Conservation (phyloP, 1,140 invertebrate genomes). For the Leptoteleia sp. region DNA sequence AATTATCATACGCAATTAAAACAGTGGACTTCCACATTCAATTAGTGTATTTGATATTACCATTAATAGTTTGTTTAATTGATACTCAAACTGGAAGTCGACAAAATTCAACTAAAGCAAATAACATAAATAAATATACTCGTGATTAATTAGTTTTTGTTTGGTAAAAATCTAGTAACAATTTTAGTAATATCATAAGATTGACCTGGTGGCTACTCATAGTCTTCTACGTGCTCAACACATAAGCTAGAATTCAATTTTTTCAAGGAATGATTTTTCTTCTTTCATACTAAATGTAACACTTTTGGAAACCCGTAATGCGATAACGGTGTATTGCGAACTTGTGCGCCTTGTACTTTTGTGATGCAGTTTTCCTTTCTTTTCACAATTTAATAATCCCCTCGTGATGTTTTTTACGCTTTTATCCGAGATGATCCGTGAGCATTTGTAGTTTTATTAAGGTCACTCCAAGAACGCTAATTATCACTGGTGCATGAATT, state of each 20-base stretch:
- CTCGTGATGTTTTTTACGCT: slow-evolving; percentile 14
- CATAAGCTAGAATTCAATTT: slow-evolving; percentile 58
- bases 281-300: slow-evolving; percentile 59
- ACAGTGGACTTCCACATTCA: slow-evolving; percentile 4
- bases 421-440: slow-evolving; percentile 28
- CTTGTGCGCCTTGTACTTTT: slow-evolving; percentile 67
- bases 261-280: slow-evolving; percentile 45
- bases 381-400: slow-evolving; percentile 15
- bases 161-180: slow-evolving; percentile 55
- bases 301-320: slow-evolving; percentile 59
- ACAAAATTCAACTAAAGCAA: slow-evolving; percentile 10
- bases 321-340: slow-evolving; percentile 60
- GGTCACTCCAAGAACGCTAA: slow-evolving; percentile 57
- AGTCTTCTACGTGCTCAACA: slow-evolving; percentile 58
- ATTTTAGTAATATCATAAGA: slow-evolving; percentile 37
- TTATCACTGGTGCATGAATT: slow-evolving; percentile 51
- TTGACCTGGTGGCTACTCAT: slow-evolving; percentile 52
- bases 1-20: slow-evolving; percentile 13
- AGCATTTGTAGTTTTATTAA: slow-evolving; percentile 50
- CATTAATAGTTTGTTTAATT: no score
- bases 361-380: slow-evolving; percentile 29
- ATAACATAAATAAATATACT: slow-evolving; percentile 9
- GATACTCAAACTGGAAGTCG: slow-evolving; percentile 3
- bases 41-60: no score
- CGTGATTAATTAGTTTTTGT: slow-evolving; percentile 21